These are phyloP conservation scores for Caerostris darwini DNA, from an alignment of 1,140 invertebrate genomes.

Conservation along the genomic window DNA sequence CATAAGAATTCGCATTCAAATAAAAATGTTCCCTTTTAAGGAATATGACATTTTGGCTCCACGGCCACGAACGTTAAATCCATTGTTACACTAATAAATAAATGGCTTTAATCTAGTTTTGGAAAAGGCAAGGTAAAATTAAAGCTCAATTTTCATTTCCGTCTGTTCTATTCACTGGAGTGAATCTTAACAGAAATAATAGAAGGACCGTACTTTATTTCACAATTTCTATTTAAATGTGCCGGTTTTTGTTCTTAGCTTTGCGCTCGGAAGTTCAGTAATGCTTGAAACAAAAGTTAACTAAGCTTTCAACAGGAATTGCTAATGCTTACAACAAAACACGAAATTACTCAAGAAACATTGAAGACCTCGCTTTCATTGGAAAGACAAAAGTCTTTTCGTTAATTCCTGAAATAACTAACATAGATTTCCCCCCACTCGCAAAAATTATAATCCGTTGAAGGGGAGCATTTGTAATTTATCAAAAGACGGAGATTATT, in stretches of 20 bases:
- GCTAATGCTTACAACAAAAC: conserved; percentile 73
- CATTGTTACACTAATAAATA: conserved; percentile 59
- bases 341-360: conserved; percentile 62
- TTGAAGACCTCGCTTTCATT: conserved; percentile 50
- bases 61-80: conserved; percentile 5
- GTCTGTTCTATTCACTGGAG: conserved; percentile 43
- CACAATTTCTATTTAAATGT: conserved; percentile 59
- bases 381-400: conserved; percentile 53
- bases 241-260: conserved; percentile 64
- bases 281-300: conserved; percentile 73
- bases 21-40: neutral
- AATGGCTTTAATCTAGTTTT: conserved; percentile 63
- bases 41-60: conserved; percentile 7
- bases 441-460: conserved; percentile 71
- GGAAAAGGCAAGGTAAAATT: conserved; percentile 2
- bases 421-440: conserved; percentile 71
- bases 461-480: conserved; percentile 74
- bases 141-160: conserved; percentile 66
- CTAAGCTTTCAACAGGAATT: conserved; percentile 75
- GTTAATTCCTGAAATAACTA: conserved; percentile 77
- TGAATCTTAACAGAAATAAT: conserved; percentile 52
- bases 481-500: conserved; percentile 76
- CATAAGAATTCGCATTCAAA: neutral
- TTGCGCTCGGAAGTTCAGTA: conserved; percentile 45
- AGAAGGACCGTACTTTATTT: conserved; percentile 51